Evolutionary conservation across 2,888 invertebrate species (phyloP).

Genomic region (Ophion ellenae): DNA sequence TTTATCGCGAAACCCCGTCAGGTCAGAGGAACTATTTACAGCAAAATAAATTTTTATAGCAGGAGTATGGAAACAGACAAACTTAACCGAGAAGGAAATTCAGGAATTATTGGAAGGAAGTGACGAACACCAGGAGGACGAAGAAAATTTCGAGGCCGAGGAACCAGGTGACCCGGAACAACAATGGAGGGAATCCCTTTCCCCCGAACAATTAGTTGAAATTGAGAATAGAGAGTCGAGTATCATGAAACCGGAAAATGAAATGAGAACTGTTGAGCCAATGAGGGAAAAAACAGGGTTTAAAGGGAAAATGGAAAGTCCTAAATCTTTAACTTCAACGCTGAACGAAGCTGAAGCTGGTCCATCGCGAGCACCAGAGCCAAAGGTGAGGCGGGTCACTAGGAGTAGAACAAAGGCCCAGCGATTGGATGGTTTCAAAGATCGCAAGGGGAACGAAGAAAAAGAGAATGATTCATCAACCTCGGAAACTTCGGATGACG

Average conservation of each 20-base stretch:
- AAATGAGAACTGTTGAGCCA: too few relatives aligned
- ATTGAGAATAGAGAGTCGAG: neutral
- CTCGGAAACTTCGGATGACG: too few relatives aligned
- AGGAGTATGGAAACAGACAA: neutral
- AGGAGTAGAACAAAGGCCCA: slow-evolving; percentile 7
- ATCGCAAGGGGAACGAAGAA: too few relatives aligned
- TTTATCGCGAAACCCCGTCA: slow-evolving; percentile 53
- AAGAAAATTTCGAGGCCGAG: neutral
- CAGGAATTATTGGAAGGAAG: slow-evolving; percentile 6
- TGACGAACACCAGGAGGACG: neutral
- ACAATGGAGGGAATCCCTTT: neutral
- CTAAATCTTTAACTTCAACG: too few relatives aligned
- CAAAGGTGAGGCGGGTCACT: neutral
- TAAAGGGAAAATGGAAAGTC: too few relatives aligned
- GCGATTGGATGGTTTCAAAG: too few relatives aligned
- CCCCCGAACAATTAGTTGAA: neutral
- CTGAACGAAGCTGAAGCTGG: neutral
- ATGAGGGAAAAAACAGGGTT: too few relatives aligned
- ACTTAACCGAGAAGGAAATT: slow-evolving; percentile 12
- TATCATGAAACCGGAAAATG: neutral
- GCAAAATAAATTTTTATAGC: slow-evolving; percentile 34
- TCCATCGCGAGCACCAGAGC: neutral
- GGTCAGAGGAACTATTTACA: neutral
- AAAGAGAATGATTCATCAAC: too few relatives aligned
- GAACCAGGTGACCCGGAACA: slow-evolving; percentile 1